phyloP scores from a whole-genome alignment of 2,113 vertebrate genomes.

The Labeo catla region DNA sequence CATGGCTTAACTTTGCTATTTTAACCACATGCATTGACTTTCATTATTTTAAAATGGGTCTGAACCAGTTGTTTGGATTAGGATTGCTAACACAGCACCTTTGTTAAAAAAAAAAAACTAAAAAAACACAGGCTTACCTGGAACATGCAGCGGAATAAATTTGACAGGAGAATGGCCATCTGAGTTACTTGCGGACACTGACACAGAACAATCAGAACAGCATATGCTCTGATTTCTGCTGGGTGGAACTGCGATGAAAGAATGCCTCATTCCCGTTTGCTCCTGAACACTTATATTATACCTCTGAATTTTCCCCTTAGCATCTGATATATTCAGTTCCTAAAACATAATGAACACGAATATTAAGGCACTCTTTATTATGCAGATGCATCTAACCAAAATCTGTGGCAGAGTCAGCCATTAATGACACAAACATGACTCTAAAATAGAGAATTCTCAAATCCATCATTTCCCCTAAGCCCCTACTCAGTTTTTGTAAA shows the following conservation, averaged over 20 bases:
- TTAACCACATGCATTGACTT: background rate
- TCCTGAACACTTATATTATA: conserved; percentile 64
- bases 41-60: too few species aligned
- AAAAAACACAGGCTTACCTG: conserved; percentile 60
- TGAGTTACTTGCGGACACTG: conserved; percentile 70
- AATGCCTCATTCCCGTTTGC: background rate
- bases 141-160: conserved; percentile 47
- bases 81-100: background rate
- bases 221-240: background rate
- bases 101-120: too few species aligned
- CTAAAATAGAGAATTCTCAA: background rate
- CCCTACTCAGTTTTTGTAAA: conserved; percentile 68
- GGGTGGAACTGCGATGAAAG: background rate
- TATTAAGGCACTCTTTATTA: background rate
- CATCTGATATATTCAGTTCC: conserved; percentile 58
- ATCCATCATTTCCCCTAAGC: conserved; percentile 71
- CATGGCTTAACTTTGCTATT: background rate
- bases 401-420: background rate
- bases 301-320: conserved; percentile 67
- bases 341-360: conserved; percentile 52
- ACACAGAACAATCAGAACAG: conserved; percentile 66
- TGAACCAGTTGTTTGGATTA: background rate
- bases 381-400: background rate
- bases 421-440: background rate
- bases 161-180: conserved; percentile 70